Evolutionary conservation across 2,797 vertebrate species (phyloP), one percentile per base, ranked within the genome.

Genomic region (Chelon auratus): DNA sequence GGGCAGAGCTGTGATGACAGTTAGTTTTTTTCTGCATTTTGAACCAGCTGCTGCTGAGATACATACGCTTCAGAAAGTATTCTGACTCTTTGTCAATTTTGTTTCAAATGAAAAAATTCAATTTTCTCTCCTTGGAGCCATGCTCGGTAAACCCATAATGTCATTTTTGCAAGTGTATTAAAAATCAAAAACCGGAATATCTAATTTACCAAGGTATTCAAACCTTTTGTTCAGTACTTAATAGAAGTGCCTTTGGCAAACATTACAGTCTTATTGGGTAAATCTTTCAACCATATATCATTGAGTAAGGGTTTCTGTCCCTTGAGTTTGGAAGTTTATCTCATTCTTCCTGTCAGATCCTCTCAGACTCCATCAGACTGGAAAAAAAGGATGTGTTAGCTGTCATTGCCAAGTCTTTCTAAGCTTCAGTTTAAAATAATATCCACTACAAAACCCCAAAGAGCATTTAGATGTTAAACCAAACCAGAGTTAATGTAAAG

Each of bases 391-490:
- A 26, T 36, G 24, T 17, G 61, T 15, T 14, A 50, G 48, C 3
- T 50, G 18, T 12, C 14, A 14, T 20, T 20, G 5, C 22, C 47
- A 51, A 33, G 33, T 62, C 10, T 39, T 15, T 24, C 60, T 24
- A 51, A 62, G 60, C 47, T 51, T 12, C 36, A 22, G 13, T 30
- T 62, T 50, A 51, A 10, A 62, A 14, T 26, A 62, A 18, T 51
- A 51, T 37, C 33, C 50, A 15, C 4, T 4, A 43, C 12, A 43
- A 43, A 43, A 43, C 12, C 42, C 14, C 13, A 43, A 12, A 26
- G 15, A 39, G 36, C 15, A 33, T 64, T 24, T 56, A 18, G 47
- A 66, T 47, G 40, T 40, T 66, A 55, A 55, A 66, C 5, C 8
- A 26, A 53, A 30, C 14, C 7, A 15, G 24, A 20, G 51, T 9